A percentile compares a stretch with the other conserved stretches of the same genome.
These are phyloP conservation scores for Eupelmus urozonus DNA, from an alignment of 2,888 invertebrate species.

Conservation along the genomic window DNA sequence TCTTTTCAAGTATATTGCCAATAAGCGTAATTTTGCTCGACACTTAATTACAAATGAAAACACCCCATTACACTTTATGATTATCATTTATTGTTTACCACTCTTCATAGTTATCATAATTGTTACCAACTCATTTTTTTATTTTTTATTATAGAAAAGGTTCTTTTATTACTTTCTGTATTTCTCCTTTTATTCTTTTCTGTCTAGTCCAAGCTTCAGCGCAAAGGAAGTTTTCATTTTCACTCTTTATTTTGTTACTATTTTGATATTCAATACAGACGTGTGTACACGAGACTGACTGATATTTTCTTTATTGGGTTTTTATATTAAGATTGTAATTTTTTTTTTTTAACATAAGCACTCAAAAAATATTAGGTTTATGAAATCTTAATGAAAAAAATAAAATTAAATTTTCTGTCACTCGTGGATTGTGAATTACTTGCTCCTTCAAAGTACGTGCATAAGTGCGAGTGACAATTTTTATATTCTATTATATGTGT, in stretches of 20 bases:
- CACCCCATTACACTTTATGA: conserved; percentile 45
- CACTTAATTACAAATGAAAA: conserved; percentile 39
- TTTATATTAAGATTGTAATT: conserved; percentile 35
- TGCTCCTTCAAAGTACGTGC: conserved; percentile 47
- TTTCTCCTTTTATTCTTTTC: conserved; percentile 12
- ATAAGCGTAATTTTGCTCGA: conserved; percentile 50
- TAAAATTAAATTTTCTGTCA: conserved; percentile 30
- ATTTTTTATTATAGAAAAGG: conserved; percentile 36
- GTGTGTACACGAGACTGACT: conserved; percentile 38
- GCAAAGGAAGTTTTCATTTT: conserved; percentile 29
- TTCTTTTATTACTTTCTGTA: conserved; percentile 39
- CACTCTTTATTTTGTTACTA: conserved; percentile 20
- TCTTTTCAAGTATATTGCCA: conserved; percentile 57
- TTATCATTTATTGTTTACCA: conserved; percentile 52
- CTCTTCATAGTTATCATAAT: conserved; percentile 44
- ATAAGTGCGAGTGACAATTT: conserved; percentile 22
- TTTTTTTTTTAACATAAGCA: conserved; percentile 40
- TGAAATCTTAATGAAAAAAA: conserved; percentile 12
- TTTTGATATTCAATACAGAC: conserved; percentile 40
- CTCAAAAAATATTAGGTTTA: conserved; percentile 52
- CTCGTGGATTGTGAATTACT: conserved; percentile 31
- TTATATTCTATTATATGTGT: conserved; percentile 31
- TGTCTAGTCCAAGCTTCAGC: conserved; percentile 8
- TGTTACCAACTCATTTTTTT: conserved; percentile 29
- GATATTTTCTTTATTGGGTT: conserved; percentile 32